Evolutionary conservation across 2,113 vertebrate genomes (phyloP).

Genomic region (Bagarius yarrelli): DNA sequence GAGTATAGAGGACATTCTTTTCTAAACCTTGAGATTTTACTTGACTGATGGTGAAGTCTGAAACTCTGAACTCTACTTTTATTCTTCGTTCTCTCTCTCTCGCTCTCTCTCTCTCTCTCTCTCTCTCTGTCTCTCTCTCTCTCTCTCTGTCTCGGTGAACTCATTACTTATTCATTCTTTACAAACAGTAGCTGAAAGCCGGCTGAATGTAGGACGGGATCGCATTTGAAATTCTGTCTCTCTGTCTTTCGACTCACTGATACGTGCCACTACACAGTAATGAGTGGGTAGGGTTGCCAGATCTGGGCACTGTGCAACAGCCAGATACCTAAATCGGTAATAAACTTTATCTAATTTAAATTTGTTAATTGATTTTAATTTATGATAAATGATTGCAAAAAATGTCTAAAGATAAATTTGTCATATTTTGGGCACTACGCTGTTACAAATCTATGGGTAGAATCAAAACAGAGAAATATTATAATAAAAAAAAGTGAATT

Average conservation of each 20-base stretch:
- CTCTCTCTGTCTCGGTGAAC: constrained; percentile 7
- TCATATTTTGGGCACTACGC: background rate
- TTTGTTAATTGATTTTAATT: no score
- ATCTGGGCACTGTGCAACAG: background rate
- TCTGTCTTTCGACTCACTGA: background rate
- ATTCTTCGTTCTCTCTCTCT: background rate
- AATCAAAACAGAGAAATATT: no score
- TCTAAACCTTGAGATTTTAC: background rate
- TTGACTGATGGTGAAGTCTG: background rate
- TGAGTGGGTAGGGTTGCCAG: background rate
- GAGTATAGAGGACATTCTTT: background rate
- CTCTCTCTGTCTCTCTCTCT: constrained; percentile 6
- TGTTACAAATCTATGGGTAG: background rate
- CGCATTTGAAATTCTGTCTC: constrained; percentile 22
- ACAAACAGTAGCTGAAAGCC: constrained; percentile 34
- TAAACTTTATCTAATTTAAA: no score
- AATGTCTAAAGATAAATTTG: no score
- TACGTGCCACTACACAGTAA: constrained; percentile 17
- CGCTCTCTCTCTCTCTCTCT: background rate
- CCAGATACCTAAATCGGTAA: background rate
- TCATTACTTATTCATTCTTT: constrained; percentile 50
- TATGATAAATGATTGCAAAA: background rate
- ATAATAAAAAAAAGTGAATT: background rate
- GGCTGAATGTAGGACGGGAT: constrained; percentile 42
- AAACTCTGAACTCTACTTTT: background rate